Conservation (phyloP, 2,797 vertebrate species). For the Serranus cabrilla region DNA sequence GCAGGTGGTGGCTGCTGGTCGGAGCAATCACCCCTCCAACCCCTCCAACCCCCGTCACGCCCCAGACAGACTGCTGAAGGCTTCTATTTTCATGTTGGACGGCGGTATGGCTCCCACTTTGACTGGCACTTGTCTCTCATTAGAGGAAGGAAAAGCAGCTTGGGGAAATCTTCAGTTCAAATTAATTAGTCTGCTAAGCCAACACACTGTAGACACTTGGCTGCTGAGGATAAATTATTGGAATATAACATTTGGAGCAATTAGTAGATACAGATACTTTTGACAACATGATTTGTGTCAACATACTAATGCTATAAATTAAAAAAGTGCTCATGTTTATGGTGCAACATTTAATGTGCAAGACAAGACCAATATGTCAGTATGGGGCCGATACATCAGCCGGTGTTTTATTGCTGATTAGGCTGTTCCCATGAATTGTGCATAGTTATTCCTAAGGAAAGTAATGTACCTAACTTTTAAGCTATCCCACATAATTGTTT, state of each 20-base stretch:
- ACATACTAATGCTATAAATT: not conserved
- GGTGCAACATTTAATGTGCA: not conserved
- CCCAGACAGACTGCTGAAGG: conserved; percentile 69
- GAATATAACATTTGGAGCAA: conserved; percentile 38
- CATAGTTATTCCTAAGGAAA: no score
- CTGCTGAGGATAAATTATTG: conserved; percentile 44
- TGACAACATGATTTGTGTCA: conserved; percentile 32
- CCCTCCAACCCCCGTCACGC: conserved; percentile 67
- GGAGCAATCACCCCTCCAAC: conserved; percentile 70
- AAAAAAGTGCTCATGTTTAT: not conserved
- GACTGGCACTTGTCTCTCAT: conserved; percentile 77
- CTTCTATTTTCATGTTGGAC: conserved; percentile 79
- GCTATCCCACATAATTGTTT: no score
- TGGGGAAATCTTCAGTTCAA: conserved; percentile 67
- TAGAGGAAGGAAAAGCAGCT: conserved; percentile 61
- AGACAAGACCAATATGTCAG: not conserved
- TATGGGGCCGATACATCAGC: not conserved
- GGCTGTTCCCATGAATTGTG: not conserved
- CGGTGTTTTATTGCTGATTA: not conserved
- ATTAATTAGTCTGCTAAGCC: conserved; percentile 63
- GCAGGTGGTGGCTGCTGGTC: conserved; percentile 85
- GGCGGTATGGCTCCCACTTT: conserved; percentile 68
- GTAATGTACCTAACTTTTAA: no score
- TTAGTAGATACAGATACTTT: conserved; percentile 31
- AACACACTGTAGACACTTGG: conserved; percentile 40